phyloP scores from a whole-genome alignment of 2,888 invertebrate species.

The Netelia virgata region DNA sequence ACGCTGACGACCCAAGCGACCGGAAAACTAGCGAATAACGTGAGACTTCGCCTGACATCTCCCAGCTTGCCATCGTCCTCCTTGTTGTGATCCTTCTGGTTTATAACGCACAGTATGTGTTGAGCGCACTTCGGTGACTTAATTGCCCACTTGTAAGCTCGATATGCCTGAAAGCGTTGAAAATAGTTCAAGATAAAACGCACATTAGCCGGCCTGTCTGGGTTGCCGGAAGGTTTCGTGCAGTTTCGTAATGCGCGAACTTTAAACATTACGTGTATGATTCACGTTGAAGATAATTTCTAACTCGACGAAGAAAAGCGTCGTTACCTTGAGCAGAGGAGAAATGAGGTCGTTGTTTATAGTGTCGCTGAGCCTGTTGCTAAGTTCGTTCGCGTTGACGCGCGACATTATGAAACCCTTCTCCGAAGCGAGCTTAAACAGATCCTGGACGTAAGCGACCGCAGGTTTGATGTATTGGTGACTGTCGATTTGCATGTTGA shows the following conservation, averaged over 20 bases:
- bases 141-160: slow-evolving; percentile 91
- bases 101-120: slow-evolving; percentile 92
- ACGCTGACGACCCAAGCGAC: slow-evolving; percentile 92
- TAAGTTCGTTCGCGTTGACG: slow-evolving; percentile 90
- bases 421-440: slow-evolving; percentile 90
- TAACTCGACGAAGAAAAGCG: background rate
- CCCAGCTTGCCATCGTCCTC: slow-evolving; percentile 86
- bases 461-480: slow-evolving; percentile 91
- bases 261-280: background rate
- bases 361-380: slow-evolving; percentile 91
- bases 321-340: slow-evolving; percentile 88
- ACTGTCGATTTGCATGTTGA: slow-evolving; percentile 90
- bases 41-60: slow-evolving; percentile 89
- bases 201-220: too few species aligned
- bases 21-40: slow-evolving; percentile 90
- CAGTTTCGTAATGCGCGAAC: background rate
- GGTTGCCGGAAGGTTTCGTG: background rate
- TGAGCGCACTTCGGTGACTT: slow-evolving; percentile 91
- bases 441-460: slow-evolving; percentile 90
- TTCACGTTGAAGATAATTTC: slow-evolving; percentile 2
- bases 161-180: slow-evolving; percentile 87
- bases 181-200: background rate
- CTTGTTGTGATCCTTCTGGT: slow-evolving; percentile 88
- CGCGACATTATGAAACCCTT: slow-evolving; percentile 88
- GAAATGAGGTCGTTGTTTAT: slow-evolving; percentile 94